phyloP scores from a whole-genome alignment of 2,797 vertebrate species.

The Trachops cirrhosus region DNA sequence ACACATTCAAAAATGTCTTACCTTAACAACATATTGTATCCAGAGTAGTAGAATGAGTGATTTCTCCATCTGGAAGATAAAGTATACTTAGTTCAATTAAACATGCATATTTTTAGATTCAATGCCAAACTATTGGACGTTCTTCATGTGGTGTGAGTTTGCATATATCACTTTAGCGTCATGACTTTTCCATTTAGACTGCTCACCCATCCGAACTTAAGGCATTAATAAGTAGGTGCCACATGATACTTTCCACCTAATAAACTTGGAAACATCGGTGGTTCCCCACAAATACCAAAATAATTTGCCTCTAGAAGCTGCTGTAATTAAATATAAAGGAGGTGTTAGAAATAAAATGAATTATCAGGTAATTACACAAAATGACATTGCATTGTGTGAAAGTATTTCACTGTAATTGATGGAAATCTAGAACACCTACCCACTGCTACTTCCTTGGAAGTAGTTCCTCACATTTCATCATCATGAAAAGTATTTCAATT shows the following conservation, averaged over 20 bases:
- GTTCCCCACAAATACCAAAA: background rate
- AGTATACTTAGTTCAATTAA: background rate
- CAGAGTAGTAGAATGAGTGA: slow-evolving; percentile 75
- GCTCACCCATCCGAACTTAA: background rate
- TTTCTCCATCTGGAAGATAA: slow-evolving; percentile 78
- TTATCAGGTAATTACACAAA: background rate
- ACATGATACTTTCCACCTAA: background rate
- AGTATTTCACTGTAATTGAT: background rate
- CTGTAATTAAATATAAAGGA: slow-evolving; percentile 35
- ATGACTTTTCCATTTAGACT: background rate
- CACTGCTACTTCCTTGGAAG: background rate
- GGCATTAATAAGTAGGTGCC: background rate
- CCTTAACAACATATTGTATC: slow-evolving; percentile 78
- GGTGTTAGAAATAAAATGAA: slow-evolving; percentile 40
- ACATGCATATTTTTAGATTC: background rate
- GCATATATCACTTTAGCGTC: background rate
- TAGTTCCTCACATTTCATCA: background rate
- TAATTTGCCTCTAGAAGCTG: background rate
- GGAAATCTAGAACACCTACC: slow-evolving; percentile 33
- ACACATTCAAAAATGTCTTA: slow-evolving; percentile 70
- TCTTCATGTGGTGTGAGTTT: background rate
- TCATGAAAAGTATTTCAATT: slow-evolving; percentile 33
- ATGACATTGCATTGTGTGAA: background rate
- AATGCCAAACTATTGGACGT: slow-evolving; percentile 24
- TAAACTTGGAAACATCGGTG: background rate